These are phyloP conservation scores for Hermaeophaga mercurialis DNA, from an alignment of 2,888 invertebrate species.

Conservation along the genomic window DNA sequence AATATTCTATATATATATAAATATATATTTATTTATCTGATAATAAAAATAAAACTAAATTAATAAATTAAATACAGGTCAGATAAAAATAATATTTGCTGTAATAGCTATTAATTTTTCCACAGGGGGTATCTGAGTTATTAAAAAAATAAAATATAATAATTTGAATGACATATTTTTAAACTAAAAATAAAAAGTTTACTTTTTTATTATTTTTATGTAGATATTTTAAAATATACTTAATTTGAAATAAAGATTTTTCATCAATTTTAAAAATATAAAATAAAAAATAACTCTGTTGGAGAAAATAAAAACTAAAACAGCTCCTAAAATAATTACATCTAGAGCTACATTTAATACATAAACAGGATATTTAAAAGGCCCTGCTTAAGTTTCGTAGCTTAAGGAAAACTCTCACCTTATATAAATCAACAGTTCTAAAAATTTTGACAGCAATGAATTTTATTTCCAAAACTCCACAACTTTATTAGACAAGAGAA, in stretches of 20 bases:
- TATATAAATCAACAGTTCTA: too few species aligned
- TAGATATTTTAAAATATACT: too few species aligned
- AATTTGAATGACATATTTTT: too few species aligned
- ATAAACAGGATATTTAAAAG: slow-evolving; percentile 5
- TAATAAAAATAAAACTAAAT: slow-evolving; percentile 3
- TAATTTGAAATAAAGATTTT: too few species aligned
- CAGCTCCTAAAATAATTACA: slow-evolving; percentile 5
- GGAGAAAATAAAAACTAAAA: slow-evolving; percentile 4
- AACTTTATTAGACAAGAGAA: too few species aligned
- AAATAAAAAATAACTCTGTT: background rate
- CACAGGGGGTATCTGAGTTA: too few species aligned
- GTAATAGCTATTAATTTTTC: too few species aligned
- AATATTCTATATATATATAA: slow-evolving; percentile 2
- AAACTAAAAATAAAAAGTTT: too few species aligned
- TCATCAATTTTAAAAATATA: background rate
- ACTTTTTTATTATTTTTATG: too few species aligned
- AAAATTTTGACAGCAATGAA: too few species aligned
- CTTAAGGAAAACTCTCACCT: background rate
- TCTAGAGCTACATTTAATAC: background rate
- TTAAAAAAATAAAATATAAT: too few species aligned
- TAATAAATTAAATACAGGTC: slow-evolving; percentile 8
- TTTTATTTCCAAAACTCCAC: too few species aligned
- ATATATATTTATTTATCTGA: slow-evolving; percentile 9
- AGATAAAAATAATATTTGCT: slow-evolving; percentile 1
- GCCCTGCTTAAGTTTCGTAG: slow-evolving; percentile 1